phyloP scores from a whole-genome alignment of 2,113 vertebrate species.

The Zonotrichia leucophrys region DNA sequence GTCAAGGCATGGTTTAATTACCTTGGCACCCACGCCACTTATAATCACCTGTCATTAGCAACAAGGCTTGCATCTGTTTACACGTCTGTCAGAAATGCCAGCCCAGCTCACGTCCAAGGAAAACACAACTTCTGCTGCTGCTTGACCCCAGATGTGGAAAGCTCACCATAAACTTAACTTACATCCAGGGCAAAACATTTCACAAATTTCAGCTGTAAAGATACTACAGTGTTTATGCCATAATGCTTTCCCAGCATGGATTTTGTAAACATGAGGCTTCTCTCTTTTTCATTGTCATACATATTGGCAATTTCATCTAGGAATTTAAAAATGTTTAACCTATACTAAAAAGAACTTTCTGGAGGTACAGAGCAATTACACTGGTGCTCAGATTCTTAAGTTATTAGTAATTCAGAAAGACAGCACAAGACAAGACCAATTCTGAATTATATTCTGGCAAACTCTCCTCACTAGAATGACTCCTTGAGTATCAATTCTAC shows the following conservation, averaged over 20 bases:
- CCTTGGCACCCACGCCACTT: slow-evolving; percentile 90
- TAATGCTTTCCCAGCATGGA: not conserved
- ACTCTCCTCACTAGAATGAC: not conserved
- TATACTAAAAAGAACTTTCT: not conserved
- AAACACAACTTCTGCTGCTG: slow-evolving; percentile 63
- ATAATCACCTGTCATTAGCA: slow-evolving; percentile 99
- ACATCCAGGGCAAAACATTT: not conserved
- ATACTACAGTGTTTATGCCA: not conserved
- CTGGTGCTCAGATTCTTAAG: not conserved
- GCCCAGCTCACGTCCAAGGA: slow-evolving; percentile 63
- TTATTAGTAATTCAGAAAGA: not conserved
- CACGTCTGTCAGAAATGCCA: slow-evolving; percentile 88
- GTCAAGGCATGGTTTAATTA: slow-evolving; percentile 96
- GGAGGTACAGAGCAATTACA: not conserved
- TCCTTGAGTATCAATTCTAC: not conserved
- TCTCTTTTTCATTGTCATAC: not conserved
- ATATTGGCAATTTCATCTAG: not conserved
- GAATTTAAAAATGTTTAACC: not conserved
- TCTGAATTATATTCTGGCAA: not conserved
- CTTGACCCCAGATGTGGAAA: slow-evolving; percentile 67
- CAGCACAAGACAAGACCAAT: too few species aligned
- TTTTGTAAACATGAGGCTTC: not conserved
- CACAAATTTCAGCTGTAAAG: not conserved
- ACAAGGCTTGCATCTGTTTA: slow-evolving; percentile 90
- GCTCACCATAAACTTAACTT: slow-evolving; percentile 20